Evolutionary conservation across 2,888 invertebrate species (phyloP), one percentile per base, ranked within the genome.

Genomic region (Acanthosepion esculentum): DNA sequence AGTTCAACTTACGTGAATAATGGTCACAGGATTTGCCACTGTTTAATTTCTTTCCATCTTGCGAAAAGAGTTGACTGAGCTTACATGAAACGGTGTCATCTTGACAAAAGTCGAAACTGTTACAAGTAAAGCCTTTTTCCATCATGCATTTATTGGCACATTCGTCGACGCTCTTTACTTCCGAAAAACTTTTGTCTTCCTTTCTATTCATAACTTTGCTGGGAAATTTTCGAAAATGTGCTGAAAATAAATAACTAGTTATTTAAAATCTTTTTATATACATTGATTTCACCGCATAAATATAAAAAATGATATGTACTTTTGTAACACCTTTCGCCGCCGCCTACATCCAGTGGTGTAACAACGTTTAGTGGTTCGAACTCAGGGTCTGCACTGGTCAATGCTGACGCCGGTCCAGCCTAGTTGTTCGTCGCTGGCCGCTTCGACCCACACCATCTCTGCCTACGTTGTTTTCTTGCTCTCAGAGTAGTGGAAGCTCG

Each of bases 81-180:
- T 94, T 92, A 95, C 96, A 96, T 4, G 78, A 78, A 18, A 94
- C 93, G 33, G 95, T 94, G 23, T 94, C 94, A 91, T 94, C 93
- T 26, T 94, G 29, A 92, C 96, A 96, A 94, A 95, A 95, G 78
- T 96, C 96, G 95, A 96, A 96, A 26, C 96, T 95, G 91, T 95
- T 95, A 94, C 96, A 96, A 2, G 91, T 59, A 26, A 95, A 95
- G 18, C 93, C 94, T 7, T 95, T 94, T 78, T 95, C 94, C 78
- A 93, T 92, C 12, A 95, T 95, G 94, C 96, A 96, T 93, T 94
- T 94, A 50, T 95, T 95, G 8, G 96, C 96, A 94, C 96, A 96
- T 55, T 95, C 94, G 94, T 96, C 95, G 10, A 95, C 95, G 0
- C 95, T 95, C 15, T 33, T 91, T 18, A 96, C 95, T n/a, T 95